These are phyloP conservation scores for Torymus auratus DNA, from an alignment of 2,888 invertebrate genomes.

Conservation along the genomic window DNA sequence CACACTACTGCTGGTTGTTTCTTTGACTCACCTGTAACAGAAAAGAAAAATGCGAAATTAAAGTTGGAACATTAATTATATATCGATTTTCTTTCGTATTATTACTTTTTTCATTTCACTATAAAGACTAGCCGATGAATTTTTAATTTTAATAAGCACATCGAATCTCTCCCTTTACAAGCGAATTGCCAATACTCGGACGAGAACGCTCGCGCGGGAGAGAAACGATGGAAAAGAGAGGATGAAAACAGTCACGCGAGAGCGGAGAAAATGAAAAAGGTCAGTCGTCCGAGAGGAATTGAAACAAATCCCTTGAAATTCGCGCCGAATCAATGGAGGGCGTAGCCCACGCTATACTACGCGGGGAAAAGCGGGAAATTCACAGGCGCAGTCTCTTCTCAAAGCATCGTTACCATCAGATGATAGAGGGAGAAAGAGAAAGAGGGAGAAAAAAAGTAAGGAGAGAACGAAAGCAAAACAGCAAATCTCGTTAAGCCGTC, in stretches of 20 bases:
- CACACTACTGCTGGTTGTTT: too few relatives aligned
- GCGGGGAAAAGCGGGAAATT: neutral
- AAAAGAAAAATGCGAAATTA: too few relatives aligned
- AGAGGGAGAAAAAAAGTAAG: neutral
- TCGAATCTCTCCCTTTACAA: neutral
- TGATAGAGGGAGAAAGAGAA: neutral
- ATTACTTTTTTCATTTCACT: too few relatives aligned
- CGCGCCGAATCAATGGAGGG: neutral
- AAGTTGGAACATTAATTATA: too few relatives aligned
- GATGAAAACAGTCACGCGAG: neutral
- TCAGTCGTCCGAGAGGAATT: neutral
- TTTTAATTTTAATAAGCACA: slow-evolving; percentile 1
- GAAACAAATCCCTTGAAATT: slow-evolving; percentile 12
- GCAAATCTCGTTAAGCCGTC: slow-evolving; percentile 37
- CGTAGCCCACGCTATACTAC: neutral
- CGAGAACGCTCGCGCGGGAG: too few relatives aligned
- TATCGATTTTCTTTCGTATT: too few relatives aligned
- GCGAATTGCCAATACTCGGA: too few relatives aligned
- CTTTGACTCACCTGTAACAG: too few relatives aligned
- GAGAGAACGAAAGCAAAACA: slow-evolving; percentile 24
- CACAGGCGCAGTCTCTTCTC: neutral
- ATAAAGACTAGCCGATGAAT: too few relatives aligned
- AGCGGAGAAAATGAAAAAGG: slow-evolving; percentile 10
- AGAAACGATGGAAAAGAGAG: neutral
- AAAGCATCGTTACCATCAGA: neutral